These are phyloP conservation scores for Lumbricus terrestris DNA, from an alignment of 2,888 invertebrate genomes.

Conservation along the genomic window DNA sequence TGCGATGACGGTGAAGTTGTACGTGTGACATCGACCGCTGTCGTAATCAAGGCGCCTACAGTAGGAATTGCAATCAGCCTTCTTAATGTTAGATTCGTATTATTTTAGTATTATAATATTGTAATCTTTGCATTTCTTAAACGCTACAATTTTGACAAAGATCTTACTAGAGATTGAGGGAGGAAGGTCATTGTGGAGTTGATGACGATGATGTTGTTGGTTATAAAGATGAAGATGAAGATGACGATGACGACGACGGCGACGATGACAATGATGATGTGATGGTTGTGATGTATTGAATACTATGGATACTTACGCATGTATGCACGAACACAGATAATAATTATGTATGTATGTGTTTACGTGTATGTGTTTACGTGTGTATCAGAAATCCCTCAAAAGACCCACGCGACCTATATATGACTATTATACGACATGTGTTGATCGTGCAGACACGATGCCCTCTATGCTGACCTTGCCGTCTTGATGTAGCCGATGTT, in stretches of 20 bases:
- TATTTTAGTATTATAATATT: too few relatives aligned
- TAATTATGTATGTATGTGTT: not conserved
- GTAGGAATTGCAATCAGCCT: not conserved
- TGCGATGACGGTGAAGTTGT: constrained; percentile 80
- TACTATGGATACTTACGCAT: not conserved
- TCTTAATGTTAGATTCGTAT: not conserved
- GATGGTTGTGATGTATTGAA: not conserved
- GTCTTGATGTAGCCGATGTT: constrained; percentile 49
- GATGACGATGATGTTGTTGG: too few relatives aligned
- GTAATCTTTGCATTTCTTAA: too few relatives aligned
- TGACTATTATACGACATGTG: not conserved
- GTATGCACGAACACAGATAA: not conserved
- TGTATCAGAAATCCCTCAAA: too few relatives aligned
- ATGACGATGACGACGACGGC: too few relatives aligned
- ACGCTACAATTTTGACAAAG: too few relatives aligned
- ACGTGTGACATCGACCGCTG: constrained; percentile 63
- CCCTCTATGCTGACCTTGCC: constrained; percentile 33
- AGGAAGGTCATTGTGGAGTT: too few relatives aligned
- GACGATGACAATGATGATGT: too few relatives aligned
- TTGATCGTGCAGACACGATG: not conserved
- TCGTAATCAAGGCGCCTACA: constrained; percentile 54
- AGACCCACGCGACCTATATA: not conserved
- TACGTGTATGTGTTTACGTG: not conserved
- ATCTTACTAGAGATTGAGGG: too few relatives aligned
- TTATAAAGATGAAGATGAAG: too few relatives aligned